Evolutionary conservation across 2,113 vertebrate genomes (phyloP), one percentile per base, ranked within the genome.

Genomic region (Forbesichthys agassizii): DNA sequence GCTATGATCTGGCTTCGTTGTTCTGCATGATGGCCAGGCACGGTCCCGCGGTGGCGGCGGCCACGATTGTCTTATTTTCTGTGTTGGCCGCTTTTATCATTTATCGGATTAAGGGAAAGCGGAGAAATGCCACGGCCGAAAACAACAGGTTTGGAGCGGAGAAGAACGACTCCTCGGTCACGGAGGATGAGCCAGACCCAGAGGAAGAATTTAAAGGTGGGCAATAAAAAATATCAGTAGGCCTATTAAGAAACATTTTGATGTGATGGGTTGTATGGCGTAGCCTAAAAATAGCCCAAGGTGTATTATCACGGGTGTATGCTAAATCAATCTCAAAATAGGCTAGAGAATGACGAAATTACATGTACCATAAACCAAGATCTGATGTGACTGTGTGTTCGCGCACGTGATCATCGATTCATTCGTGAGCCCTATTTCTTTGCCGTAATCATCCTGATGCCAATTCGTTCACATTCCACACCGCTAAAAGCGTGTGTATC

Each of bases 1-100:
- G 84, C 57, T 56, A 77, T 57, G 89, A 90, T 20, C 68, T 89
- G 84, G 83, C 84, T 1, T 83, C 86, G n/a, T 58, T 91, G 54
- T 88, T 91, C 81, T 88, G 86, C 76, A 64, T 88, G 86, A 84
- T 89, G 52, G 84, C 79, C 1, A 83, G 84, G 0, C 87, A 88
- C 68, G 89, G 87, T 12, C 84, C 87, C 42, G 82, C 87, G 48
- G 84, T 92, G 76, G 82, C 73, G 18, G 61, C 91, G 64, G 85
- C 78, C 1, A 61, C 88, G 5, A 65, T 89, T 6, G 86, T 84
- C 8, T 13, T 88, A 57, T 64, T 89, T 48, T 90, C 82, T 0
- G 73, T 88, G 70, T 79, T 90, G 74, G 88, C 80, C 11, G 90
- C 76, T 0, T 79, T 91, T 77, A 68, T 90, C 69, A 81, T 93